Evolutionary conservation across 1,140 invertebrate genomes (phyloP).

Genomic region (Druon quercuslanigerum): DNA sequence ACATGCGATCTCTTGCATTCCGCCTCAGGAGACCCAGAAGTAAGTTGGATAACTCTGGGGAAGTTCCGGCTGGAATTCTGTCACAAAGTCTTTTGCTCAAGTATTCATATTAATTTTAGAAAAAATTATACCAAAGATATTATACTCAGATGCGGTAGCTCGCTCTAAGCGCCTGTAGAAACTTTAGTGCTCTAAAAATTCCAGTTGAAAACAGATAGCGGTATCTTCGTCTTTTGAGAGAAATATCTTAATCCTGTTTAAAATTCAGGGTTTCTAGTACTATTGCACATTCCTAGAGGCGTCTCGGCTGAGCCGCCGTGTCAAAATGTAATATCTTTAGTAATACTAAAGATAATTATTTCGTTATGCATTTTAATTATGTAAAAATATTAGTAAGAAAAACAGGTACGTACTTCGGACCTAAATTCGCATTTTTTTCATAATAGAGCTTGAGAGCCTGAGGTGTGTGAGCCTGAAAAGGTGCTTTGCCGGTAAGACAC

Average conservation of each 20-base stretch:
- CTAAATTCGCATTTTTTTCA: conserved; percentile 96
- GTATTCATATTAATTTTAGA: background rate
- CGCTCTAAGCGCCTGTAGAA: no score
- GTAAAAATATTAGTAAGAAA: background rate
- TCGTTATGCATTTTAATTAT: background rate
- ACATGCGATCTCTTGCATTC: conserved; percentile 95
- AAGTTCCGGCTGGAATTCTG: conserved; percentile 95
- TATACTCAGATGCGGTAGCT: no score
- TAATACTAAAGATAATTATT: background rate
- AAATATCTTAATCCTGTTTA: no score
- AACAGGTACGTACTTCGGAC: conserved; percentile 87
- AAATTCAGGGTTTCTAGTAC: no score
- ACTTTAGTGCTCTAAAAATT: no score
- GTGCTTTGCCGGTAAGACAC: conserved; percentile 98
- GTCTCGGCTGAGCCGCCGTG: no score
- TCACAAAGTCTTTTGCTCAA: conserved; percentile 48
- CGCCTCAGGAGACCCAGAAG: conserved; percentile 91
- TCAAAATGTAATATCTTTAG: background rate
- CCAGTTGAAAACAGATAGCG: no score
- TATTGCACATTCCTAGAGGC: no score
- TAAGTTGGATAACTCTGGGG: conserved; percentile 90
- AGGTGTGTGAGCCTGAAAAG: conserved; percentile 98
- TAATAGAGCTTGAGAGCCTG: conserved; percentile 98
- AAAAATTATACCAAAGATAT: background rate
- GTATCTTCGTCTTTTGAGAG: no score